Evolutionary conservation across 2,888 invertebrate genomes (phyloP).

Genomic region (Achlya flavicornis): DNA sequence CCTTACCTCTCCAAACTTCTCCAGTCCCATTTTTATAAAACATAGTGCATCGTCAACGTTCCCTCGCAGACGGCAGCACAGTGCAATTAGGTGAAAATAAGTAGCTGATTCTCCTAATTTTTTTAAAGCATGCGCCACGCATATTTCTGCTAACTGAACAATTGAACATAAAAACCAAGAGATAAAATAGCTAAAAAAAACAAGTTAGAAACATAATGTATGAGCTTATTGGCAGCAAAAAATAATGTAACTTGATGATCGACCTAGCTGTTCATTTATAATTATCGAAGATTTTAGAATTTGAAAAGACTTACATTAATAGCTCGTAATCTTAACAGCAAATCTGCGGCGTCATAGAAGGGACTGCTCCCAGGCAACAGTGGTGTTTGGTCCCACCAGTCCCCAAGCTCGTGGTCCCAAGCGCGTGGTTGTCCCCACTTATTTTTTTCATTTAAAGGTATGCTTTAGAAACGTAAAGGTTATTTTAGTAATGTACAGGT

Average conservation of each 20-base stretch:
- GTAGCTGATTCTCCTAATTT: conserved; percentile 55
- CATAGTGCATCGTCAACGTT: conserved; percentile 61
- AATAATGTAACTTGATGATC: too few species aligned
- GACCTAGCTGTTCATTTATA: too few species aligned
- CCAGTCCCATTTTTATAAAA: conserved; percentile 51
- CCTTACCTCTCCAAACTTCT: conserved; percentile 66
- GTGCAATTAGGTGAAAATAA: conserved; percentile 63
- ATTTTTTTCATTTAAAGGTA: conserved; percentile 1
- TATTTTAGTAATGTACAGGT: background rate
- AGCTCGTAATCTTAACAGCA: conserved; percentile 65
- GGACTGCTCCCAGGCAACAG: conserved; percentile 56
- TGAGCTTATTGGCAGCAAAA: too few species aligned
- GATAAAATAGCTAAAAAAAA: too few species aligned
- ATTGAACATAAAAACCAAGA: too few species aligned
- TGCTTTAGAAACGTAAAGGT: background rate
- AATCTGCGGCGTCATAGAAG: conserved; percentile 68
- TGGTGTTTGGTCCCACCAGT: conserved; percentile 75
- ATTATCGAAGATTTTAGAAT: too few species aligned
- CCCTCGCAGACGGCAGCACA: conserved; percentile 65
- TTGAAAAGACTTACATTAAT: conserved; percentile 46
- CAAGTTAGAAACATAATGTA: too few species aligned
- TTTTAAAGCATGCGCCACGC: conserved; percentile 55
- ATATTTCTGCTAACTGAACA: conserved; percentile 60
- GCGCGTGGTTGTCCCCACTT: conserved; percentile 33
- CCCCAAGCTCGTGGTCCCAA: conserved; percentile 72